These are phyloP conservation scores for Frieseomelitta varia DNA, from an alignment of 1,140 invertebrate genomes.

Conservation along the genomic window DNA sequence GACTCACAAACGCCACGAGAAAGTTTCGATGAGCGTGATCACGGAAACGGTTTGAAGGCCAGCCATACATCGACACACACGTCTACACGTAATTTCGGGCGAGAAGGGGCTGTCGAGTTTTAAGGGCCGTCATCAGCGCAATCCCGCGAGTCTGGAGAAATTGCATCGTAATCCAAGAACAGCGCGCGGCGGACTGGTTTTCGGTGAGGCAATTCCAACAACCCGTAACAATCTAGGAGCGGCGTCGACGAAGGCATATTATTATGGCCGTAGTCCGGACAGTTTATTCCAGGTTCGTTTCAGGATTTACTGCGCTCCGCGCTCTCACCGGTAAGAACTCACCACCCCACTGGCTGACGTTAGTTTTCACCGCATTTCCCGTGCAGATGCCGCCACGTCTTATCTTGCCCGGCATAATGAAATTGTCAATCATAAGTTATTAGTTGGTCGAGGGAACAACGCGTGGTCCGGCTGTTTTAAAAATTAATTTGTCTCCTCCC, in stretches of 20 bases:
- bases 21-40: constrained; percentile 10
- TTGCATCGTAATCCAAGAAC: constrained; percentile 72
- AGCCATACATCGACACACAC: constrained; percentile 42
- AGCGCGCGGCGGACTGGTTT: constrained; percentile 59
- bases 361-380: constrained; percentile 53
- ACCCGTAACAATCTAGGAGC: constrained; percentile 67
- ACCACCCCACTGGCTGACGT: constrained; percentile 41
- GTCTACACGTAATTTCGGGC: constrained; percentile 41
- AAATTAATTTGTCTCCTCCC: not conserved
- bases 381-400: constrained; percentile 58
- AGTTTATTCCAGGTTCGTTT: constrained; percentile 78
- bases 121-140: constrained; percentile 58
- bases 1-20: constrained; percentile 10
- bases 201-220: constrained; percentile 70
- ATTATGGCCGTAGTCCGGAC: constrained; percentile 72
- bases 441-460: not conserved
- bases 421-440: constrained; percentile 33
- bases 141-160: constrained; percentile 62
- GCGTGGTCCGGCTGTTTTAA: not conserved
- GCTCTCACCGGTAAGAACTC: constrained; percentile 66
- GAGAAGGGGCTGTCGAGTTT: constrained; percentile 51
- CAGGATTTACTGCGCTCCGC: constrained; percentile 70
- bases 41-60: not conserved
- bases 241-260: constrained; percentile 67
- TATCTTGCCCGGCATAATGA: constrained; percentile 3